Conservation (phyloP, 2,113 vertebrate species). For the Bostrychus sinensis region DNA sequence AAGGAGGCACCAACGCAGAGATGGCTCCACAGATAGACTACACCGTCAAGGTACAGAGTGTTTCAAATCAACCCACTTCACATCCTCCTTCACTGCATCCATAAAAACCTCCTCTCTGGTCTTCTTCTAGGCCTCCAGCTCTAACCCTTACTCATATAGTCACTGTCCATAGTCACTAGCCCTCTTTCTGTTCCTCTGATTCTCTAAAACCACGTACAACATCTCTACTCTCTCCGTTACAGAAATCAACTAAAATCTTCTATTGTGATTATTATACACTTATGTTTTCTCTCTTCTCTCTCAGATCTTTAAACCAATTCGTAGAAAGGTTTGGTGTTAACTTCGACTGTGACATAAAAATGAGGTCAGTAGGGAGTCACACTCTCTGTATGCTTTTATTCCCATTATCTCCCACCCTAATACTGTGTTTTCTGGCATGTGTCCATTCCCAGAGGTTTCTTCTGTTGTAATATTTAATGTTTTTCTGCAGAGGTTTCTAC, state of each 20-base stretch:
- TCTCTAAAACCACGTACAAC: too few relatives aligned
- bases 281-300: conserved; percentile 25
- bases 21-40: conserved; percentile 99
- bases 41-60: conserved; percentile 80
- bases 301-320: conserved; percentile 95
- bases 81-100: background rate
- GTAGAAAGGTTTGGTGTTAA: conserved; percentile 90
- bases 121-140: background rate
- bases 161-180: too few relatives aligned
- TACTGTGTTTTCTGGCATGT: background rate
- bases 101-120: too few relatives aligned
- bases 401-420: too few relatives aligned
- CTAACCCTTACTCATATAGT: too few relatives aligned
- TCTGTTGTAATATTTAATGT: background rate
- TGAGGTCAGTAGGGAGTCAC: conserved; percentile 81
- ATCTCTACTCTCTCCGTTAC: background rate
- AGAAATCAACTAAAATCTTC: too few relatives aligned
- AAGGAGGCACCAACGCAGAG: conserved; percentile 96
- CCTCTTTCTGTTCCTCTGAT: background rate
- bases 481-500: conserved; percentile 89
- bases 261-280: too few relatives aligned
- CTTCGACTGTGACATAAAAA: conserved; percentile 91
- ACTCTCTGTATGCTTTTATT: too few relatives aligned
- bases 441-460: background rate
- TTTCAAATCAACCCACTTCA: too few relatives aligned